Conservation (phyloP, 2,888 invertebrate species). For the Chaitophorus viminalis region DNA sequence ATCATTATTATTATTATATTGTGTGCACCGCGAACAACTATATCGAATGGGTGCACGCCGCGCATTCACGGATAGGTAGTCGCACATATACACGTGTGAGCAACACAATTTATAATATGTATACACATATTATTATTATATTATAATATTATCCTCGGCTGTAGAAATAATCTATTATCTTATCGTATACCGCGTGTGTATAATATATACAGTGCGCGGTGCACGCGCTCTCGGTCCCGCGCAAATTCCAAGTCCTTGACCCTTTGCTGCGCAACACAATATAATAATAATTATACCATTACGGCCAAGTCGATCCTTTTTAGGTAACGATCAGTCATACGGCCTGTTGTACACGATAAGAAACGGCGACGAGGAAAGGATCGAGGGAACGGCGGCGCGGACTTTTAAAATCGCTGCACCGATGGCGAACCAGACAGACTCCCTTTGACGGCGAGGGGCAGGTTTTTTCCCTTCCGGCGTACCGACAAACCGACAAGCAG, state of each 20-base stretch:
- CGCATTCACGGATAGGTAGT: no score
- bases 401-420: not conserved
- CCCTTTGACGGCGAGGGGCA: not conserved
- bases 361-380: not conserved
- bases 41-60: conserved; percentile 36
- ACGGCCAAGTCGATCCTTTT: conserved; percentile 43
- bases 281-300: conserved; percentile 36
- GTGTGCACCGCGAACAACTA: not conserved
- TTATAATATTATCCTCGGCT: no score
- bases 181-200: not conserved
- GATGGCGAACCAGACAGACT: not conserved
- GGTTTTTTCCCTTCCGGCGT: not conserved
- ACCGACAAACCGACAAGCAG: not conserved
- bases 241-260: conserved; percentile 41
- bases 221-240: not conserved
- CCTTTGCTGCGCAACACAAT: conserved; percentile 27
- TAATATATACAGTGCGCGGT: not conserved
- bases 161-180: not conserved
- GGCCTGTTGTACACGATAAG: not conserved
- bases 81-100: not conserved
- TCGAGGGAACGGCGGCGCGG: not conserved
- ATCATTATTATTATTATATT: no score
- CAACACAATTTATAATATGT: not conserved
- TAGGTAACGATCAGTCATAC: conserved; percentile 39
- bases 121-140: no score